Conservation (phyloP, 2,888 invertebrate genomes). For the Limenitis camilla region DNA sequence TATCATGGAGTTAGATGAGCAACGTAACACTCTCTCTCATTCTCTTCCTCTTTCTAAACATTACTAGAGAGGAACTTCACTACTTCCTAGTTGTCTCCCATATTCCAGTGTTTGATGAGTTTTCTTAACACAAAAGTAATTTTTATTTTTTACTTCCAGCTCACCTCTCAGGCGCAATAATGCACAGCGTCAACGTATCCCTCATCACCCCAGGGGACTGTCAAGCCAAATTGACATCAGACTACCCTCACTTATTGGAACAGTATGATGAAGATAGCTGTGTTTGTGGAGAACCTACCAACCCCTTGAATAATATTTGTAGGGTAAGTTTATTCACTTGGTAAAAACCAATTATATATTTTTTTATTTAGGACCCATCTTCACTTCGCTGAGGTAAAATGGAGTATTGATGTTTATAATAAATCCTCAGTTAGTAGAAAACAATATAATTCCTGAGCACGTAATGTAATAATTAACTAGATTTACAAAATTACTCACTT, state of each 20-base stretch:
- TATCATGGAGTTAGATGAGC: too few relatives aligned
- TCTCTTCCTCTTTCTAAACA: too few relatives aligned
- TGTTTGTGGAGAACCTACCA: conserved; percentile 78
- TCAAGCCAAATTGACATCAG: conserved; percentile 69
- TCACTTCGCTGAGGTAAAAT: not conserved
- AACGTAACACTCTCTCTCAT: too few relatives aligned
- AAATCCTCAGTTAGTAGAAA: too few relatives aligned
- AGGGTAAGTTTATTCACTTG: conserved; percentile 71
- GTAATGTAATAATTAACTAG: too few relatives aligned
- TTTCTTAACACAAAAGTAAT: not conserved
- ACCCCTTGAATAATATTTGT: conserved; percentile 82
- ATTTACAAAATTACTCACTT: too few relatives aligned
- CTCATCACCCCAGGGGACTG: conserved; percentile 78
- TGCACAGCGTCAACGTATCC: conserved; percentile 82
- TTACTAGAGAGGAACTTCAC: too few relatives aligned
- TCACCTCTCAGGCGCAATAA: conserved; percentile 81
- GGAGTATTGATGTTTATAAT: too few relatives aligned
- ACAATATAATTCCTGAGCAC: too few relatives aligned
- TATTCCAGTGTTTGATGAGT: too few relatives aligned
- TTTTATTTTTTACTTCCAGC: conserved; percentile 64
- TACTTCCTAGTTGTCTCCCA: too few relatives aligned
- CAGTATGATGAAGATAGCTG: conserved; percentile 77
- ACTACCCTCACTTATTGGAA: conserved; percentile 74
- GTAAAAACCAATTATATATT: too few relatives aligned
- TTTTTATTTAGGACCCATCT: not conserved